Evolutionary conservation across 2,797 vertebrate species (phyloP).

Genomic region (Denticeps clupeoides): DNA sequence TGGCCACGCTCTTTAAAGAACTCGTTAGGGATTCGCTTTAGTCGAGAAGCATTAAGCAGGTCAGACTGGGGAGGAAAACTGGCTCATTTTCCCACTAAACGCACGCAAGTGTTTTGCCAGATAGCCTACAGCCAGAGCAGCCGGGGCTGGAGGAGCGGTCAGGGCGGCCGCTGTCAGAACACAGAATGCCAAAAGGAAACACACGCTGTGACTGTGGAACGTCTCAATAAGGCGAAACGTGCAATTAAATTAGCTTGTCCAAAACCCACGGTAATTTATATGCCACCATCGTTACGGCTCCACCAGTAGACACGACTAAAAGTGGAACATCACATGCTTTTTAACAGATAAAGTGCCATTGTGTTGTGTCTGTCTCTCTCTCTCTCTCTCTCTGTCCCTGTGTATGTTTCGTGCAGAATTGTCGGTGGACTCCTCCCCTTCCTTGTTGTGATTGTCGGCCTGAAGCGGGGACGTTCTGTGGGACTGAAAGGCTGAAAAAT

Average conservation of each 20-base stretch:
- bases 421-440: too few relatives aligned
- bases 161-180: too few relatives aligned
- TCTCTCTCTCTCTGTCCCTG: too few relatives aligned
- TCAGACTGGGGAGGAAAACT: conserved; percentile 16
- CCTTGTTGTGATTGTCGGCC: too few relatives aligned
- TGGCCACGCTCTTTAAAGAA: conserved; percentile 28
- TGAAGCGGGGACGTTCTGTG: too few relatives aligned
- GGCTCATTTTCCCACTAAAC: not conserved
- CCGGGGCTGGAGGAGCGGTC: not conserved
- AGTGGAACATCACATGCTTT: too few relatives aligned
- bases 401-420: too few relatives aligned
- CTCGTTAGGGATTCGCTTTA: conserved; percentile 38
- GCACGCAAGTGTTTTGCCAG: not conserved
- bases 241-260: conserved; percentile 14
- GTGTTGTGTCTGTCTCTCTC: too few relatives aligned
- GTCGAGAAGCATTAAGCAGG: conserved; percentile 45
- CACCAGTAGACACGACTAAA: too few relatives aligned
- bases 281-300: not conserved
- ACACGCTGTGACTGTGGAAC: not conserved
- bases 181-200: not conserved
- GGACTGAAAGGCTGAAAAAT: too few relatives aligned
- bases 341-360: too few relatives aligned
- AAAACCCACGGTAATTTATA: not conserved
- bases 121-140: not conserved
- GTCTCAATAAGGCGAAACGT: not conserved